Evolutionary conservation across 92 coral and sea anemone species (phyloP).

Genomic region (Virgularia gustaviana): DNA sequence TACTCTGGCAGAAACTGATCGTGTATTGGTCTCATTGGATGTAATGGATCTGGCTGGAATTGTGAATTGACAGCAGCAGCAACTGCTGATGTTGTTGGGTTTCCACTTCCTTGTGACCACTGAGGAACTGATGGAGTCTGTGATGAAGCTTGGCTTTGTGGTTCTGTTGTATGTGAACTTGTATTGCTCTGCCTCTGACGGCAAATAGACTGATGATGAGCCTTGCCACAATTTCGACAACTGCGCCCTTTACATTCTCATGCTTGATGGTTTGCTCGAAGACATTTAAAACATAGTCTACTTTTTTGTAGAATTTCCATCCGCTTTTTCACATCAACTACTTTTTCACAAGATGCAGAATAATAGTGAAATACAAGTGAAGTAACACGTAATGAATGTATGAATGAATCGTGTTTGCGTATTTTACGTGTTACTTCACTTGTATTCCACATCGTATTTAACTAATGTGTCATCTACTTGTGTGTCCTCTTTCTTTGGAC

Average conservation of each 20-base stretch:
- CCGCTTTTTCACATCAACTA: constrained; percentile 14
- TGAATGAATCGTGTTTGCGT: no score
- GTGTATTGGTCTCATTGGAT: constrained; percentile 9
- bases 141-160: neutral
- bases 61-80: constrained; percentile 8
- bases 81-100: constrained; percentile 2
- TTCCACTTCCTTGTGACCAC: neutral
- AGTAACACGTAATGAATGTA: no score
- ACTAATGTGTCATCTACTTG: no score
- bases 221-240: constrained; percentile 29
- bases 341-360: constrained; percentile 39
- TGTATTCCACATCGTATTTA: no score
- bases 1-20: constrained; percentile 42
- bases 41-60: constrained; percentile 56
- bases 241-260: constrained; percentile 16
- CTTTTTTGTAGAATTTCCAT: constrained; percentile 13
- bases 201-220: constrained; percentile 50
- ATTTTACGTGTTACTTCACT: no score
- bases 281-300: constrained; percentile 29
- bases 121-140: neutral
- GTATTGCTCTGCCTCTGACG: neutral
- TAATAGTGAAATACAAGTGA: no score
- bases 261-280: constrained; percentile 11
- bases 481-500: no score
- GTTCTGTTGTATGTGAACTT: neutral